Evolutionary conservation across 2,888 invertebrate species (phyloP).

Genomic region (Drosophila koepferae): DNA sequence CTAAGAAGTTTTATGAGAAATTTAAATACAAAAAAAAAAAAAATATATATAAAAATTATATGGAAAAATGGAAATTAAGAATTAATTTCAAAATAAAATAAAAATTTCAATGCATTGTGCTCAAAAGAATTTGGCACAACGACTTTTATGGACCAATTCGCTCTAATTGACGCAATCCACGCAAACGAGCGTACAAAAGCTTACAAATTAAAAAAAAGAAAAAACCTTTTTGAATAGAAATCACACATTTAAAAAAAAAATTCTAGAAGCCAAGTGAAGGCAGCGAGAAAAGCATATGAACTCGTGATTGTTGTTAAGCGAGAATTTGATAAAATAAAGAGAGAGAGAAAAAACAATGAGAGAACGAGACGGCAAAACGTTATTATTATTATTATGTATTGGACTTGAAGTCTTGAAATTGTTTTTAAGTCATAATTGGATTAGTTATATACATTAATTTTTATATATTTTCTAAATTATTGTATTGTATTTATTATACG

Average conservation of each 20-base stretch:
- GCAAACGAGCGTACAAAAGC: constrained; percentile 75
- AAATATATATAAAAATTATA: constrained; percentile 30
- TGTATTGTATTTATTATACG: constrained; percentile 52
- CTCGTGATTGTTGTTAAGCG: constrained; percentile 20
- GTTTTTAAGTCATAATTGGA: constrained; percentile 48
- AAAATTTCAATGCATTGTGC: constrained; percentile 70
- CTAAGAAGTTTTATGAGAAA: constrained; percentile 62
- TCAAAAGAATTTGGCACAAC: constrained; percentile 62
- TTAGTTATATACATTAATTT: constrained; percentile 36
- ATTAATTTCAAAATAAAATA: constrained; percentile 9
- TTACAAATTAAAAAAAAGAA: constrained; percentile 28
- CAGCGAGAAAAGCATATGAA: constrained; percentile 18
- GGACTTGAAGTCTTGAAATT: constrained; percentile 74
- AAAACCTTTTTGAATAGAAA: constrained; percentile 47
- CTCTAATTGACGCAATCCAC: constrained; percentile 79
- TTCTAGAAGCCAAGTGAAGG: constrained; percentile 32
- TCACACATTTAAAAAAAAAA: constrained; percentile 11
- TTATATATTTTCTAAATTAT: constrained; percentile 58
- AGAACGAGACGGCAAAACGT: constrained; percentile 21
- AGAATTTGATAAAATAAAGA: constrained; percentile 1
- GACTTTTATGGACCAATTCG: constrained; percentile 79
- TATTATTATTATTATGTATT: constrained; percentile 70
- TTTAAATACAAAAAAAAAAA: constrained; percentile 26
- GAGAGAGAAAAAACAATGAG: neutral
- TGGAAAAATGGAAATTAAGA: constrained; percentile 11